phyloP scores from a whole-genome alignment of 1,140 invertebrate species.

The Pteromalus puparum region DNA sequence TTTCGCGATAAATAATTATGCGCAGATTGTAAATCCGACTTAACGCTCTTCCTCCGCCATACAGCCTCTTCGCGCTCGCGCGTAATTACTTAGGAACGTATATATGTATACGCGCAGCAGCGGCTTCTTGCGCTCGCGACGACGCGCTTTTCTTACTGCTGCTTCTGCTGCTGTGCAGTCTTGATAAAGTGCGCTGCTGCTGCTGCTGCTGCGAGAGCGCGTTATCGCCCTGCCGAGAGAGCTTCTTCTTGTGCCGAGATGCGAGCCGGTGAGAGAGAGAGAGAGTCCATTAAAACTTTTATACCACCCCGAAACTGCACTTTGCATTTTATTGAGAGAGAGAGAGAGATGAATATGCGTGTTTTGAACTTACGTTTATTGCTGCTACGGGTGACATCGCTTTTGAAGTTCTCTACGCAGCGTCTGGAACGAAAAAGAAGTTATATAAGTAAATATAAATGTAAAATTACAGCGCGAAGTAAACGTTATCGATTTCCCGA shows the following conservation, averaged over 20 bases:
- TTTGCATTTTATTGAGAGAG: not conserved
- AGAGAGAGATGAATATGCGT: not conserved
- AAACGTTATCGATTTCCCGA: not conserved
- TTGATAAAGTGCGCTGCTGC: slow-evolving; percentile 66
- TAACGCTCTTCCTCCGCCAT: slow-evolving; percentile 48
- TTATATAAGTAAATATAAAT: not conserved
- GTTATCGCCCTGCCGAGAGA: slow-evolving; percentile 48
- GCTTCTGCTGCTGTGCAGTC: not conserved
- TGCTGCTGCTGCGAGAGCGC: slow-evolving; percentile 18
- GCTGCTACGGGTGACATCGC: no score
- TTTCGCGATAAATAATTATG: slow-evolving; percentile 48
- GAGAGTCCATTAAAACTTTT: slow-evolving; percentile 42
- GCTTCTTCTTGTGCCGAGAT: not conserved
- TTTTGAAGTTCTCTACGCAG: not conserved
- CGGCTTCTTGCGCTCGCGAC: slow-evolving; percentile 59
- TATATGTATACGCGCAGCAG: not conserved
- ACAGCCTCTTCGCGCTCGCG: no score
- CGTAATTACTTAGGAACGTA: slow-evolving; percentile 65
- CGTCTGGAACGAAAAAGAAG: not conserved
- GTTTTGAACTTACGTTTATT: not conserved
- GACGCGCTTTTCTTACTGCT: slow-evolving; percentile 63
- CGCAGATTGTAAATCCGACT: slow-evolving; percentile 38
- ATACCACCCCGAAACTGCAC: not conserved
- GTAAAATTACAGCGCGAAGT: not conserved
- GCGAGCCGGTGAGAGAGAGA: not conserved